Evolutionary conservation across 64 coral and sea anemone genomes (phyloP), one percentile per base, ranked within the genome.

Genomic region (Hydrozoanthus tunicans): DNA sequence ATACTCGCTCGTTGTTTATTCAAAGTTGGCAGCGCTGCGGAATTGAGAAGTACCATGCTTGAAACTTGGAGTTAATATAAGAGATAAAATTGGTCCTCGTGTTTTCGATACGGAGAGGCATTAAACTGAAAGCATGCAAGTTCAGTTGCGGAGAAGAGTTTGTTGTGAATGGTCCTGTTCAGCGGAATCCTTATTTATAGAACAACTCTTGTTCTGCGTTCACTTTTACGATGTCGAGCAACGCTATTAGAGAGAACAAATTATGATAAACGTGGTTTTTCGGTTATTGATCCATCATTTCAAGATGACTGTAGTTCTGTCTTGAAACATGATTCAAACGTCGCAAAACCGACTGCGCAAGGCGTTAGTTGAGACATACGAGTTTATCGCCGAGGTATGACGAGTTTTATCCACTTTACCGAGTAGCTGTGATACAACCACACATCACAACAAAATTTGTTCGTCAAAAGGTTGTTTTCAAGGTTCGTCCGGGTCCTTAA

Each of bases 351-450:
- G 58, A 6, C 51, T 25, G 20, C 53, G 64, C 82, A 85, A 53
- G 9, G 64, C 17, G 25, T 43, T 85, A 53, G 64, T n/a, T 7
- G 82, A 85, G 65, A 85, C 82, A 1, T 85, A 70, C 56, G 82
- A 85, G 15, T 85, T 85, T 85, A 85, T 85, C 56, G 68, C 65
- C 3, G 26, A 85, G 82, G 82, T 85, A 85, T 51, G 32, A 17
- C 15, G 11, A 12, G 9, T 10, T 51, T 0, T 32, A 52, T 9
- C 32, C 9, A 14, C 52, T 81, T 32, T 7, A 81, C n/a, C 57
- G 11, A 9, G 57, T 20, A 15, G 55, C 3, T 5, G 11, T 79
- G 6, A 26, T 13, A 86, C 11, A 86, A 20, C 20, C 20, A 20
- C 20, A 20, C 20, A 20, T 20, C 20, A 20, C 52, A 57, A 9